These are phyloP conservation scores for Marasmarcha lunaedactyla DNA, from an alignment of 2,888 invertebrate species.

Conservation along the genomic window DNA sequence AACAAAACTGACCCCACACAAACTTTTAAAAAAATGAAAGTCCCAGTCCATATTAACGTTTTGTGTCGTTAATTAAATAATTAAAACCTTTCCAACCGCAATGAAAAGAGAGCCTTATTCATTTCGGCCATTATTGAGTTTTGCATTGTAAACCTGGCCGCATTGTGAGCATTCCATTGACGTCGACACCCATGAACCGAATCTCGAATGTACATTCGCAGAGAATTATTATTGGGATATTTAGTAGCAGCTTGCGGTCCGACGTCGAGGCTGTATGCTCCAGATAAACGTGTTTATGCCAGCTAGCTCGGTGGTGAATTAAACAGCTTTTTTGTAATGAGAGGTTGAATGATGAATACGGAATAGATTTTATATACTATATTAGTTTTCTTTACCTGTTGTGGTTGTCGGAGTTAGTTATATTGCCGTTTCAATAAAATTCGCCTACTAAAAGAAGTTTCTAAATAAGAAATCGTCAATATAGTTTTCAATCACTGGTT, in stretches of 20 bases:
- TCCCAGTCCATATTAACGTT: neutral
- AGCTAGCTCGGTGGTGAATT: slow-evolving; percentile 7
- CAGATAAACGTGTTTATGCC: slow-evolving; percentile 36
- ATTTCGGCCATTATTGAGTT: neutral
- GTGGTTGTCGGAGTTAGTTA: too few relatives aligned
- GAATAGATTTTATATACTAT: too few relatives aligned
- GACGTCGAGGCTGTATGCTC: slow-evolving; percentile 33
- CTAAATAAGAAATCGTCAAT: too few relatives aligned
- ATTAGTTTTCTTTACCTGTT: too few relatives aligned
- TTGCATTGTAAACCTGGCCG: neutral
- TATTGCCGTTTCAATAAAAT: too few relatives aligned
- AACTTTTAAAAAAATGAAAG: too few relatives aligned
- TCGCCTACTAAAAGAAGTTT: too few relatives aligned
- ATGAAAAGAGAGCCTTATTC: neutral
- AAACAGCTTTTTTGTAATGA: slow-evolving; percentile 2
- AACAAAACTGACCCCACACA: too few relatives aligned
- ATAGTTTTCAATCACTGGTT: too few relatives aligned
- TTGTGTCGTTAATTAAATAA: slow-evolving; percentile 1
- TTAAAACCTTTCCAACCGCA: slow-evolving; percentile 1
- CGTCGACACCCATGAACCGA: slow-evolving; percentile 44
- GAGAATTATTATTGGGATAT: slow-evolving; percentile 48
- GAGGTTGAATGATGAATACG: too few relatives aligned
- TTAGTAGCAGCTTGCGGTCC: slow-evolving; percentile 24
- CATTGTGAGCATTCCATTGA: slow-evolving; percentile 45
- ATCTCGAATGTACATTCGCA: slow-evolving; percentile 46